These are phyloP conservation scores for Hyperoplus lanceolatus DNA, from an alignment of 2,797 vertebrate genomes.

Conservation along the genomic window DNA sequence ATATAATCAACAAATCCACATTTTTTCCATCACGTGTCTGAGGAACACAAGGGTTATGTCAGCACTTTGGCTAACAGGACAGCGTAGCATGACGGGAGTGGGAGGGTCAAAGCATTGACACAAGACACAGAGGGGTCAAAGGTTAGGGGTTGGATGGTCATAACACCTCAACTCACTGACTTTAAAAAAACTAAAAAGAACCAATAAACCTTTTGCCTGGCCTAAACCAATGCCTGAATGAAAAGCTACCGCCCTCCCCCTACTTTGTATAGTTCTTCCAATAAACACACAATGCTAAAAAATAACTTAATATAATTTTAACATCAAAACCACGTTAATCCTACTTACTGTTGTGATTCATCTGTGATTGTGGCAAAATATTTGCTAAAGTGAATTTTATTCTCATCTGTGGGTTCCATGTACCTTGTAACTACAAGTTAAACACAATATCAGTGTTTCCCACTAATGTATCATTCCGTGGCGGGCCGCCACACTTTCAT, in stretches of 20 bases:
- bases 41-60: constrained; percentile 31
- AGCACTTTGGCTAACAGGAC: constrained; percentile 45
- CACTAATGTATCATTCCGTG: too few species aligned
- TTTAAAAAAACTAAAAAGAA: constrained; percentile 3
- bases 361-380: background rate
- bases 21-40: constrained; percentile 11
- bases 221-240: background rate
- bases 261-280: background rate
- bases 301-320: background rate
- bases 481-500: too few species aligned
- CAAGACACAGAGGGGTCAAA: constrained; percentile 36
- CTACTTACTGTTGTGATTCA: background rate
- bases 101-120: constrained; percentile 25
- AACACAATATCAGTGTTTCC: too few species aligned
- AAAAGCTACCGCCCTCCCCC: background rate
- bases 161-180: constrained; percentile 12
- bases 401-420: background rate
- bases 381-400: background rate
- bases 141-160: constrained; percentile 30
- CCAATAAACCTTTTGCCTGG: background rate
- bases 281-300: background rate
- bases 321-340: background rate
- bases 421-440: background rate
- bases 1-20: constrained; percentile 31
- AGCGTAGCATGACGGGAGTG: constrained; percentile 23